Conservation (phyloP, 1,140 invertebrate species). For the Hylaeus volcanicus region DNA sequence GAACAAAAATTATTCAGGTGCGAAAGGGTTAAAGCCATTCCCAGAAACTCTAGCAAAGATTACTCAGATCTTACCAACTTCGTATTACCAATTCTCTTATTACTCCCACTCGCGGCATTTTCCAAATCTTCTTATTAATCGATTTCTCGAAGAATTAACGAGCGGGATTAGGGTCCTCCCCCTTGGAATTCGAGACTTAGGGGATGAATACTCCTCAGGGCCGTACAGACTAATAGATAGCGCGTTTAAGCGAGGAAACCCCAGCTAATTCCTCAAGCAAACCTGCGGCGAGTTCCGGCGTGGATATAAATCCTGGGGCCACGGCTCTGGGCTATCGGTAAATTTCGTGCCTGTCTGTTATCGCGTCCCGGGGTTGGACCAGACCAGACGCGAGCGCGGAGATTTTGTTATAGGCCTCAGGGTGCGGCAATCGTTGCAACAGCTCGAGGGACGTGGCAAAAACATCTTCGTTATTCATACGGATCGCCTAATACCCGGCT, state of each 20-base stretch:
- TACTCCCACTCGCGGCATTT: no score
- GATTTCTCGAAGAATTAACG: constrained; percentile 34
- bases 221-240: constrained; percentile 5
- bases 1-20: no score
- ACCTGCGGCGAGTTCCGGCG: constrained; percentile 2
- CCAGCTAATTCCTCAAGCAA: constrained; percentile 26
- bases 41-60: no score
- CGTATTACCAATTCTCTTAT: no score
- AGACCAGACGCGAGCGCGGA: no score
- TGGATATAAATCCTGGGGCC: constrained; percentile 7
- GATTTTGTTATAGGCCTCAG: no score
- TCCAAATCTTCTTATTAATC: constrained; percentile 21
- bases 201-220: constrained; percentile 14
- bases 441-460: neutral
- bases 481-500: constrained; percentile 14
- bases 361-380: no score
- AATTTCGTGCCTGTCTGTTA: neutral
- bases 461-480: constrained; percentile 26
- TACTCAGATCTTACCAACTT: no score
- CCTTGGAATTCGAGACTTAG: neutral
- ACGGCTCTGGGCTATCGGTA: neutral
- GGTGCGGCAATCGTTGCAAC: no score
- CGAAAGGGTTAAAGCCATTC: no score
- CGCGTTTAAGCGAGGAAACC: constrained; percentile 3
- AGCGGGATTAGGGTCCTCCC: neutral